Base-by-base conservation (phyloP, 2,113 vertebrate species). In the Vimba vimba region DNA sequence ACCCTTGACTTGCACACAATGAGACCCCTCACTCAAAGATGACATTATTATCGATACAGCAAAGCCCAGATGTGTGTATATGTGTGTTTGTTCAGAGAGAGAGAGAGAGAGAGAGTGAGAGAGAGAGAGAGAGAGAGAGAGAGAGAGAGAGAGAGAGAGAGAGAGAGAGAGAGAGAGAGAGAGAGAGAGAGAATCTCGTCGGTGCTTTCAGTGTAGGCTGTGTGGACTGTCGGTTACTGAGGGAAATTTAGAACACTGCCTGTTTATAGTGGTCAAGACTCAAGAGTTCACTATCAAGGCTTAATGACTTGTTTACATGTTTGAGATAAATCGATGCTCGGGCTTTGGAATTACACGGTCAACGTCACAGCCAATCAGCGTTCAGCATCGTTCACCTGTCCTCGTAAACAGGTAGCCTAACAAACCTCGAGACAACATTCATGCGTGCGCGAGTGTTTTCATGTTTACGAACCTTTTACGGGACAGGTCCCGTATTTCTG, bases 361-460 rank as follows among this genome's bases (percentile, higher is more conserved):
- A 7, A 43, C 68, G 66, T 83, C 81, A 73, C 66, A 83, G 52
- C 88, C 88, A 89, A 85, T 89, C 82, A 79, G 83, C 78, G 19
- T 5, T 6, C 27, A 13, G 39, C 52, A 71, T 69, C 43, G 43
- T 82, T 76, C 75, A 71, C 84, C 57, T 76, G 79, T 45, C 2
- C 36, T 36, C 1, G 83, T 71, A 62, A 84, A 85, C 85, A 85
- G 78, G 78, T 79, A 27, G 27, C 27, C 27, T 27, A 59, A 17
- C 30, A 73, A 27, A 60, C 83, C 45, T 57, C 47, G 15, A 52
- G 39, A 17, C 25, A 9, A 85, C 60, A 47, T 47, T 78, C 43
- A 17, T 73, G 19, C 50, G 23, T 10, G 43, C 81, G 11, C 47
- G 21, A 83, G 66, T 21, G n/a, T 59, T 66, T 71, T 55, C 47